A percentile compares a stretch with the other conserved stretches of the same genome.
Conservation (phyloP, 2,888 invertebrate species). For the Gisinianus flammeolus region DNA sequence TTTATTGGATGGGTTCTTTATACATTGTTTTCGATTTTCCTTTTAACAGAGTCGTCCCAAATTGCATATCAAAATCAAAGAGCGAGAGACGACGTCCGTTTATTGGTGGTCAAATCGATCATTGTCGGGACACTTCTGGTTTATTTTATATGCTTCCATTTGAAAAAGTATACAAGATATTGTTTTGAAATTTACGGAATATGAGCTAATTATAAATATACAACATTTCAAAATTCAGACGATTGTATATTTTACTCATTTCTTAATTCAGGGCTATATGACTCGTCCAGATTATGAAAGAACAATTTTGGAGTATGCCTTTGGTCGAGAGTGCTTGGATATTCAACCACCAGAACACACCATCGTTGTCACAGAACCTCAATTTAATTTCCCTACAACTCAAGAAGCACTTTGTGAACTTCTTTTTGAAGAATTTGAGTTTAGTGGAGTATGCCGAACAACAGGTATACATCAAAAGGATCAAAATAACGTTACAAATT, state of each 20-base stretch:
- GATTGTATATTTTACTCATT: conserved; percentile 38
- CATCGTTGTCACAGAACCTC: conserved; percentile 89
- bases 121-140: conserved; percentile 94
- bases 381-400: conserved; percentile 88
- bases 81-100: conserved; percentile 92
- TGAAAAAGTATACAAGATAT: conserved; percentile 70
- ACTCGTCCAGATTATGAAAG: conserved; percentile 97
- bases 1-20: conserved; percentile 7
- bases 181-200: not conserved
- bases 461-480: conserved; percentile 65
- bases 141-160: conserved; percentile 92
- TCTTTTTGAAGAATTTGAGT: conserved; percentile 96
- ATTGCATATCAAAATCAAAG: conserved; percentile 98
- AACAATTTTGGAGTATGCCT: conserved; percentile 94
- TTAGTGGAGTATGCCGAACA: conserved; percentile 78
- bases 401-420: conserved; percentile 95
- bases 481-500: not conserved
- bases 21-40: too few species aligned
- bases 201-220: not conserved
- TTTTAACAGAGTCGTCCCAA: conserved; percentile 75
- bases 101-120: conserved; percentile 92
- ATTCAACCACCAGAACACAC: conserved; percentile 79
- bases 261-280: conserved; percentile 74
- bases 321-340: conserved; percentile 82
- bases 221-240: not conserved